phyloP scores from a whole-genome alignment of 2,113 vertebrate genomes.

The Trichomycterus rosablanca region DNA sequence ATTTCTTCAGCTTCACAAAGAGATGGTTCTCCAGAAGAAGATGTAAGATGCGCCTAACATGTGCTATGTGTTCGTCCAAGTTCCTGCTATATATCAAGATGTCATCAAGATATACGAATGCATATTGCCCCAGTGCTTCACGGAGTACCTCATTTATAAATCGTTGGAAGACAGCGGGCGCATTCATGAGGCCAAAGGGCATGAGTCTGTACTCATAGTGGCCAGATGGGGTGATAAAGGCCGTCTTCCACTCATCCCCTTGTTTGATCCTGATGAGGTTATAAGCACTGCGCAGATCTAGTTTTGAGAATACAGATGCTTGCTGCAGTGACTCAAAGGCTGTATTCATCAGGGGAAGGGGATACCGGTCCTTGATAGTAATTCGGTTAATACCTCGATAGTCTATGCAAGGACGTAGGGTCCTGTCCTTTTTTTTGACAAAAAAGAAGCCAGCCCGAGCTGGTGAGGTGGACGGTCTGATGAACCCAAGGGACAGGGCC shows the following conservation, averaged over 20 bases:
- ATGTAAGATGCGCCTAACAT: not conserved
- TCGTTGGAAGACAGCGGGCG: not conserved
- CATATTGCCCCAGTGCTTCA: not conserved
- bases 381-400: not conserved
- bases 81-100: not conserved
- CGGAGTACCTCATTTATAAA: not conserved
- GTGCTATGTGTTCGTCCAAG: not conserved
- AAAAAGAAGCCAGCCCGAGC: not conserved
- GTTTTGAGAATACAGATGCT: not conserved
- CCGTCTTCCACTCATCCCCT: not conserved
- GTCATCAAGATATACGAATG: not conserved
- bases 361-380: not conserved
- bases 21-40: not conserved
- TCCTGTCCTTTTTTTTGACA: not conserved
- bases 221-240: no score
- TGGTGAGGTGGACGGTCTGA: not conserved
- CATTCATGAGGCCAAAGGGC: not conserved
- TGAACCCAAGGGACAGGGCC: not conserved
- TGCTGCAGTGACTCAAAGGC: not conserved
- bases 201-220: not conserved
- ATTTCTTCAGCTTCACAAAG: conserved; percentile 1
- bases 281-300: not conserved
- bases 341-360: not conserved
- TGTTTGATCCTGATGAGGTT: not conserved
- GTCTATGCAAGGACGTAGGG: not conserved